These are phyloP conservation scores for Oryzias dopingdopingensis DNA, from an alignment of 2,797 vertebrate genomes.

Conservation along the genomic window DNA sequence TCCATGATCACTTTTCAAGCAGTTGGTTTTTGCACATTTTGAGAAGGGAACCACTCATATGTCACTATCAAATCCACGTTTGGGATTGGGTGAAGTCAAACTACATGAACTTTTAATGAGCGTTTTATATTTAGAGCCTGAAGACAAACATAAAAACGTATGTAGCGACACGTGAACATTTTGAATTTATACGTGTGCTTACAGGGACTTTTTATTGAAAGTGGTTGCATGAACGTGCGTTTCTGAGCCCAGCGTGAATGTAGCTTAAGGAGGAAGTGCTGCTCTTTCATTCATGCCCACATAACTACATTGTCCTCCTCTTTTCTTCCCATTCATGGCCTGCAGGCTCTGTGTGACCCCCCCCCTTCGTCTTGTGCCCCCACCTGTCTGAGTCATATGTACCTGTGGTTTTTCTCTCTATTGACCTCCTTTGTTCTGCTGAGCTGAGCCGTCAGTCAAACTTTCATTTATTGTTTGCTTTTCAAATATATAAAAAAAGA, in stretches of 20 bases:
- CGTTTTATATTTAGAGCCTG: too few relatives aligned
- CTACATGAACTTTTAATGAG: too few relatives aligned
- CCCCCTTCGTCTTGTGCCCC: conserved; percentile 8
- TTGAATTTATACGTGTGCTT: too few relatives aligned
- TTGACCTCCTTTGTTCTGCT: conserved; percentile 1
- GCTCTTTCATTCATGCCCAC: conserved; percentile 58
- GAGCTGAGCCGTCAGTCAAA: background rate
- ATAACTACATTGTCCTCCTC: conserved; percentile 10
- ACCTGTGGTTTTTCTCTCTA: conserved; percentile 48
- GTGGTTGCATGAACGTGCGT: conserved; percentile 2
- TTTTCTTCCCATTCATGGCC: conserved; percentile 21
- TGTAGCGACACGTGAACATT: too few relatives aligned
- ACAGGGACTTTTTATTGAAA: background rate
- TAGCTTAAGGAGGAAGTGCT: conserved; percentile 44
- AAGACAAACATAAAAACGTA: too few relatives aligned
- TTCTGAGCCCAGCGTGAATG: conserved; percentile 9
- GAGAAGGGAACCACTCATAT: too few relatives aligned
- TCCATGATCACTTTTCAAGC: too few relatives aligned
- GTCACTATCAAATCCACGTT: too few relatives aligned
- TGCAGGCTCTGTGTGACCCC: conserved; percentile 44
- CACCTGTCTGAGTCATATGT: conserved; percentile 32
- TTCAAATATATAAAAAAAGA: background rate
- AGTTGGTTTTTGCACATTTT: too few relatives aligned
- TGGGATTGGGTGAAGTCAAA: too few relatives aligned
- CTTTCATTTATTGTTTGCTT: background rate